Base-by-base conservation (phyloP, 2,797 vertebrate species). In the Pitangus sulphuratus region DNA sequence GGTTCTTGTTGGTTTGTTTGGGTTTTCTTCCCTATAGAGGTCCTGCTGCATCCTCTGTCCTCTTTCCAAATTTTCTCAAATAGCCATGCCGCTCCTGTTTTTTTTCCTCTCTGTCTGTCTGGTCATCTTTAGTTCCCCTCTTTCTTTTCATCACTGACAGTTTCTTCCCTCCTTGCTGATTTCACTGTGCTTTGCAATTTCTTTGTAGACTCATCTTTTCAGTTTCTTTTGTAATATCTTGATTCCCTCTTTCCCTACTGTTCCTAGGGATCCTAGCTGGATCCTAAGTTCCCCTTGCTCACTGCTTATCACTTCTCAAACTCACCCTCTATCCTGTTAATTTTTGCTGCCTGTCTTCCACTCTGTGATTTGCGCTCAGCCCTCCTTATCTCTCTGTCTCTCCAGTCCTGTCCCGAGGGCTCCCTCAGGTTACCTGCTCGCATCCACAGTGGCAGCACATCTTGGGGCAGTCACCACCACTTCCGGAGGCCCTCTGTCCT, bases 271-370 rank as follows among this genome's bases (percentile, higher is more conserved):
- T 44, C 61, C 61, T 44, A n/a, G 5, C 17, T 86, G n/a, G 19
- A 21, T 84, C 30, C 26, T 50, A 22, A 53, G 40, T 71, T 28
- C 12, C 20, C 6, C 4, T 42, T 74, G 12, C 44, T 53, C 61
- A 15, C 18, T 35, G 57, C 22, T 93, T 8, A 26, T 35, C 11
- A 4, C 51, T 89, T 80, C 47, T 75, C 61, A 54, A 28, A 25
- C 35, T 57, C 22, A 11, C 18, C 2, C 1, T 1, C 8, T 31
- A 0, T 47, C 3, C 1, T 24, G 3, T 51, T 28, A 22, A 5
- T 22, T 65, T 81, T 50, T 69, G n/a, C 57, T 60, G 28, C 60
- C 31, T 15, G 0, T 35, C 44, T 64, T 47, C 25, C 44, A 25
- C 9, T 57, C 30, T 40, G 40, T 0, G 0, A 8, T 19, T 18